Evolutionary conservation across 1,140 invertebrate genomes (phyloP), one percentile per base, ranked within the genome.

Genomic region (Samia ricini): DNA sequence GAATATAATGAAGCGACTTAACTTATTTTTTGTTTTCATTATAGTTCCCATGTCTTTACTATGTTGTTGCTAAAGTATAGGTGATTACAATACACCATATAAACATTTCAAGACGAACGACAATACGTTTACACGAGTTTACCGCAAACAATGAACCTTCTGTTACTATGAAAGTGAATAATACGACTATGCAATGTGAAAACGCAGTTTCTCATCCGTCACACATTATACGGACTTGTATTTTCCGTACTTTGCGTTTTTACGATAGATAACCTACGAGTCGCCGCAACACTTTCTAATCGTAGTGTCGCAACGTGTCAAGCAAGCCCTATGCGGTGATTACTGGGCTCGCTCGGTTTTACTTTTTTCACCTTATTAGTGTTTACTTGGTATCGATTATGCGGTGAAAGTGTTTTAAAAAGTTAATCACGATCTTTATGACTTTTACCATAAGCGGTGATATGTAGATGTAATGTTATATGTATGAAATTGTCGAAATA

Each of bases 351-450:
- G 42, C 56, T 60, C 64, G 61, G 62, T 36, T 59, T 51, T 42
- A 74, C 66, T 75, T 74, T 76, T n/a, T 66, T 73, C 69, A 67
- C 70, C 69, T 76, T 78, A 79, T 76, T 78, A 80, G 71, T 65
- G 59, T 64, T 74, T 73, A 76, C 71, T 69, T n/a, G 66, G 72
- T 62, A 66, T 69, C 77, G 81, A 79, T 81, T 85, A 83, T 66
- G 67, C 65, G 79, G 83, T 72, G 81, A 86, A 83, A 86, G 83
- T 84, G 74, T 72, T 82, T 76, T 75, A 65, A 77, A 74, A 76
- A 65, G 51, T 5, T 20, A 19, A 20, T 48, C 36, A 15, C 36
- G n/a, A n/a, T n/a, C n/a, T n/a, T n/a, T n/a, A n/a, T n/a, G n/a
- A n/a, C n/a, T n/a, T n/a, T n/a, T n/a, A n/a, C n/a, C n/a, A n/a